Evolutionary conservation across 2,113 vertebrate genomes (phyloP), one percentile per base, ranked within the genome.

Genomic region (Entelurus aequoreus): DNA sequence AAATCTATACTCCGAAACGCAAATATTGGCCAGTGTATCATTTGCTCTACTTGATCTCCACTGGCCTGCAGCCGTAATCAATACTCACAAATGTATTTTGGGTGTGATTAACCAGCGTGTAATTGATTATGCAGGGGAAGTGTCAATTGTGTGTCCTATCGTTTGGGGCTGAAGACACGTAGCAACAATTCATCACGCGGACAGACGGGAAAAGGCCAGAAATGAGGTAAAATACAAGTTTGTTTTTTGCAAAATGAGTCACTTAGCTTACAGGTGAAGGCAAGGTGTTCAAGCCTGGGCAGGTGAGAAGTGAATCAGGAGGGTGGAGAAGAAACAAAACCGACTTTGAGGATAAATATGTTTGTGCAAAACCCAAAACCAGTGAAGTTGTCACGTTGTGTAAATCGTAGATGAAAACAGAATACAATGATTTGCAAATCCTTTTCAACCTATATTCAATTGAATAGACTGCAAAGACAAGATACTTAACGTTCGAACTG

Each of bases 251-350:
- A 48, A 36, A 55, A 13, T 60, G 62, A 63, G 66, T 68, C 57
- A 44, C 47, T 2, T 15, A 19, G 54, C 49, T 16, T 15, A 49
- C 38, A 52, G 48, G 50, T 70, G 72, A 67, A n/a, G 54, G 65
- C 1, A 7, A 49, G 44, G 60, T 46, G 53, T 62, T 82, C 86
- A 76, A 48, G 84, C 74, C 75, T 48, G 51, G 74, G 66, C 84
- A 86, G 48, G 80, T 70, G 35, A 47, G 61, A 42, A 44, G 1
- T 19, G 37, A 56, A 3, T 16, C 37, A 5, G 8, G 37, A 42
- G 16, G 37, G 5, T 11, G 37, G 5, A 40, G 37, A 40, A 56
- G 36, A 40, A 40, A 55, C 36, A 16, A 42, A 10, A 42, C 10
- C 8, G 42, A 46, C 42, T 46, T 6, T 9, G 42, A 11, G 42